Percentiles rank a stretch among this genome's conserved stretches.
phyloP scores from a whole-genome alignment of 2,797 vertebrate species.

The Triplophysa yarkandensis region DNA sequence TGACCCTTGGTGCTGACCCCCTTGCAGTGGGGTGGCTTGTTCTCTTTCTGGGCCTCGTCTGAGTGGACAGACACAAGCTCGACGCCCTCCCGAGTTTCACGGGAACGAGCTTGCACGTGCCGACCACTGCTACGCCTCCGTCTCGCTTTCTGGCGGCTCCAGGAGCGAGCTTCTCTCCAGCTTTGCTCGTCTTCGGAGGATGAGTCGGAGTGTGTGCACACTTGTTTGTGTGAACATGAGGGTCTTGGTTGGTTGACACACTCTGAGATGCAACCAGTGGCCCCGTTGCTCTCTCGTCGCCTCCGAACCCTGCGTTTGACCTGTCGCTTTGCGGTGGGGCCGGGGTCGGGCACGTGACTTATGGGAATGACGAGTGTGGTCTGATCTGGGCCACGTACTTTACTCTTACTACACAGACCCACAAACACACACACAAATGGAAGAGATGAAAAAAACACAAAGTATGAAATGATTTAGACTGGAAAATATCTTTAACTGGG shows the following conservation, averaged over 20 bases:
- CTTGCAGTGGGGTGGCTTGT: slow-evolving; percentile 59
- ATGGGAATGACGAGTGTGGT: slow-evolving; percentile 67
- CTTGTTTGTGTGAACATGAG: slow-evolving; percentile 50
- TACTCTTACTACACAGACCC: slow-evolving; percentile 46
- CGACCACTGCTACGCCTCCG: slow-evolving; percentile 72
- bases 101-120: slow-evolving; percentile 53
- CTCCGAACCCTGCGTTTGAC: slow-evolving; percentile 83
- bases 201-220: slow-evolving; percentile 71
- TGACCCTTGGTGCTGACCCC: slow-evolving; percentile 65
- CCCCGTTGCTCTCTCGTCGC: slow-evolving; percentile 71
- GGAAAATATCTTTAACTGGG: slow-evolving; percentile 20
- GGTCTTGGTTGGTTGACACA: slow-evolving; percentile 56
- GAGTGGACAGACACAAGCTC: slow-evolving; percentile 76
- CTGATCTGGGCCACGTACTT: slow-evolving; percentile 79
- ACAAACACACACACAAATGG: slow-evolving; percentile 28
- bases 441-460: slow-evolving; percentile 66
- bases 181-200: slow-evolving; percentile 78
- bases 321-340: slow-evolving; percentile 77
- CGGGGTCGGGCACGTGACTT: slow-evolving; percentile 46
- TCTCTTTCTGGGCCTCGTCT: slow-evolving; percentile 66
- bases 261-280: slow-evolving; percentile 53
- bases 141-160: slow-evolving; percentile 81
- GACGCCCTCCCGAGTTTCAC: slow-evolving; percentile 60
- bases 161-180: slow-evolving; percentile 78
- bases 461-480: slow-evolving; percentile 56